Percentiles rank a stretch among this genome's conserved stretches.
Conservation (phyloP, 1,140 invertebrate genomes). For the Drosophila arizonae region DNA sequence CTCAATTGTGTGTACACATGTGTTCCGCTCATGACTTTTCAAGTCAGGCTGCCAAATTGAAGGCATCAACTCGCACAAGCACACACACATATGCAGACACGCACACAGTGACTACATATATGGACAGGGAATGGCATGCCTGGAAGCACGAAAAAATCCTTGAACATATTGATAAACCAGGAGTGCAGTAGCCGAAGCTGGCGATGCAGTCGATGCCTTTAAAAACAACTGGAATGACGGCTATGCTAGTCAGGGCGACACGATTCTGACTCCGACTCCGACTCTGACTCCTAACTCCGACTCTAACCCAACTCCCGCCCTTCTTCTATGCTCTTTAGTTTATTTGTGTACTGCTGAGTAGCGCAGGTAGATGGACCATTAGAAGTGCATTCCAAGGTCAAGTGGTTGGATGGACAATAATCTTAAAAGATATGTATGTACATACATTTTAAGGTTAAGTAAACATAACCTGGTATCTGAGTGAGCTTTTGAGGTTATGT, state of each 20-base stretch:
- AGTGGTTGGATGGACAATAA: background rate
- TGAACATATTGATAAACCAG: slow-evolving; percentile 76
- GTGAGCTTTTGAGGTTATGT: background rate
- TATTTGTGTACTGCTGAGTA: background rate
- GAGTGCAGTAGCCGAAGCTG: slow-evolving; percentile 65
- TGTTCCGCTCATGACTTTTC: slow-evolving; percentile 35
- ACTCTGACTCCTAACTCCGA: too few species aligned
- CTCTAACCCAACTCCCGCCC: background rate
- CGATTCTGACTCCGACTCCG: background rate
- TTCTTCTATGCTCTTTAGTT: too few species aligned
- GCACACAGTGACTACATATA: background rate
- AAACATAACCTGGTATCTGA: background rate
- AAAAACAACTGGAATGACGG: slow-evolving; percentile 69
- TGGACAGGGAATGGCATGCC: slow-evolving; percentile 28
- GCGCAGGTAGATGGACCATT: slow-evolving; percentile 19
- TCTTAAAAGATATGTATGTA: slow-evolving; percentile 19
- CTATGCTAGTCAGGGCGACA: slow-evolving; percentile 24
- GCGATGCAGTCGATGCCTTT: slow-evolving; percentile 41
- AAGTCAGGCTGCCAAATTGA: slow-evolving; percentile 16
- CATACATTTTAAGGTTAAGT: slow-evolving; percentile 12
- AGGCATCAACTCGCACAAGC: slow-evolving; percentile 3
- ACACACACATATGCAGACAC: background rate
- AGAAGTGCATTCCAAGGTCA: slow-evolving; percentile 47
- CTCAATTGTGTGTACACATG: slow-evolving; percentile 6
- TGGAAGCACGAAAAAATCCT: slow-evolving; percentile 75